Conservation (phyloP, 2,888 invertebrate genomes). For the Coelinius sp. region DNA sequence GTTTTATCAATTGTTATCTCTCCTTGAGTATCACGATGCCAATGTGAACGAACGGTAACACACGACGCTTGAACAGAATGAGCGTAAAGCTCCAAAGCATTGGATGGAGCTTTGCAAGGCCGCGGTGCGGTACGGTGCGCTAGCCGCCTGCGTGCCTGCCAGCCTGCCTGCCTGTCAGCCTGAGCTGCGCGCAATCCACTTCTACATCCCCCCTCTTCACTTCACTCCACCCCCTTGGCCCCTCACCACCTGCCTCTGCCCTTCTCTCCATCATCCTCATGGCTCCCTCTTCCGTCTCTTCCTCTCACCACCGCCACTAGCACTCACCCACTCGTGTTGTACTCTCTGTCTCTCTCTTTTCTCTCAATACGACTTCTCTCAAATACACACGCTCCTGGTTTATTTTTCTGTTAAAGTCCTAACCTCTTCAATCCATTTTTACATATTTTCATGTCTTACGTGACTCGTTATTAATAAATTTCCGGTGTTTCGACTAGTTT, state of each 20-base stretch:
- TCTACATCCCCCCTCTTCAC: slow-evolving; percentile 45
- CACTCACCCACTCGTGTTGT: slow-evolving; percentile 28
- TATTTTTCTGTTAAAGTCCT: background rate
- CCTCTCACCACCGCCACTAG: slow-evolving; percentile 30
- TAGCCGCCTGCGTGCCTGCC: slow-evolving; percentile 53
- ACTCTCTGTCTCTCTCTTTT: slow-evolving; percentile 20
- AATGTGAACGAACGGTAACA: slow-evolving; percentile 48
- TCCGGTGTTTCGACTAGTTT: background rate
- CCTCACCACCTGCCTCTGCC: slow-evolving; percentile 44
- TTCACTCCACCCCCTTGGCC: slow-evolving; percentile 34
- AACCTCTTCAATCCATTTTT: slow-evolving; percentile 15
- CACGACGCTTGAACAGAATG: slow-evolving; percentile 69
- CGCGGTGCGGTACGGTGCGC: slow-evolving; percentile 57
- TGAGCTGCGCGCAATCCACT: slow-evolving; percentile 59
- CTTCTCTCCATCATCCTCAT: slow-evolving; percentile 34
- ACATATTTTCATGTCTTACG: background rate
- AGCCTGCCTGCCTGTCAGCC: slow-evolving; percentile 54
- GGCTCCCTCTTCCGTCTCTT: slow-evolving; percentile 42
- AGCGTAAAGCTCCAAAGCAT: slow-evolving; percentile 53
- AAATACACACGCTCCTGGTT: background rate
- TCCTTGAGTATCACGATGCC: background rate
- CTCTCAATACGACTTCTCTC: background rate
- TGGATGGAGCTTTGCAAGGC: slow-evolving; percentile 70
- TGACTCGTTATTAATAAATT: background rate
- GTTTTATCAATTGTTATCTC: background rate